Percentiles rank a stretch among this genome's conserved stretches.
Evolutionary conservation across 1,140 invertebrate species (phyloP).

Genomic region (Oreohelix idahoensis): DNA sequence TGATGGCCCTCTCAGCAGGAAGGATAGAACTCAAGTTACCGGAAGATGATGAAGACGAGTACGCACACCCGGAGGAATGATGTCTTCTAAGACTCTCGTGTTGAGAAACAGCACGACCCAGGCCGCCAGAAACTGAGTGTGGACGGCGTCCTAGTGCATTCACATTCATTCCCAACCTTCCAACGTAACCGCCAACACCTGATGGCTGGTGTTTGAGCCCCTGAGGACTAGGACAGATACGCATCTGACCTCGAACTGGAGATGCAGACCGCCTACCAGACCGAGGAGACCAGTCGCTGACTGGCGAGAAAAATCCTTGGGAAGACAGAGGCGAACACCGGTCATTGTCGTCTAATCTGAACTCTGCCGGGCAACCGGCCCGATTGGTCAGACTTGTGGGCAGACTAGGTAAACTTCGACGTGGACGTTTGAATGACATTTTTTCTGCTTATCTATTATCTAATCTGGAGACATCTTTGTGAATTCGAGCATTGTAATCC

Average conservation of each 20-base stretch:
- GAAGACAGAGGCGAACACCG: neutral
- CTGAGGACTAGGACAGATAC: neutral
- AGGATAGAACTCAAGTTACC: neutral
- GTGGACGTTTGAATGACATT: constrained; percentile 30
- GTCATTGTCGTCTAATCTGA: neutral
- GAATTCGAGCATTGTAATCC: too few species aligned
- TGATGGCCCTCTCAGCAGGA: neutral
- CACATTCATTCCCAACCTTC: neutral
- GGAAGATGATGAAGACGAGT: neutral
- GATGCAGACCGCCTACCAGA: constrained; percentile 21
- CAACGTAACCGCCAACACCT: neutral
- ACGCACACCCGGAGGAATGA: constrained; percentile 21
- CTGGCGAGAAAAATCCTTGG: neutral
- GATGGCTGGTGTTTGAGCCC: constrained; percentile 32
- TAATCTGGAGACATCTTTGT: neutral
- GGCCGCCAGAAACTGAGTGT: neutral
- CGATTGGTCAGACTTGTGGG: constrained; percentile 30
- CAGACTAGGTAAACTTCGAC: constrained; percentile 33
- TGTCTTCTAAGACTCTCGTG: constrained; percentile 10
- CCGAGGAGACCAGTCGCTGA: neutral
- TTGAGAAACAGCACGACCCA: constrained; percentile 4
- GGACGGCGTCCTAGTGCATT: neutral
- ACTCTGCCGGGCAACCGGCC: neutral
- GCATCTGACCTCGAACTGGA: neutral
- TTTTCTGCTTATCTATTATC: neutral